Percentiles rank a stretch among this genome's conserved stretches.
These are phyloP conservation scores for Dasysyrphus albostriatus DNA, from an alignment of 2,888 invertebrate genomes.

Conservation along the genomic window DNA sequence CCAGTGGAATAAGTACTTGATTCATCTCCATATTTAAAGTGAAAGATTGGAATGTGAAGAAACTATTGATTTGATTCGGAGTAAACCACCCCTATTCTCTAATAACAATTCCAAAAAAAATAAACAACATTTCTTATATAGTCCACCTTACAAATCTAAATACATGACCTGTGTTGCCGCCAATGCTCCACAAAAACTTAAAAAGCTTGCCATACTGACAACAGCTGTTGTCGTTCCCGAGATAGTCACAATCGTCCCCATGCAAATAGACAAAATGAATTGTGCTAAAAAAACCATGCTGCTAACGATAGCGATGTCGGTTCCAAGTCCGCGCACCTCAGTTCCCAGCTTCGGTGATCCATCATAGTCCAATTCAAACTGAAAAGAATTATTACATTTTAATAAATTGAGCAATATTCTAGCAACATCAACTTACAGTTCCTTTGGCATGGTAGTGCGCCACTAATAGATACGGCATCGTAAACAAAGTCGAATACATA, in stretches of 20 bases:
- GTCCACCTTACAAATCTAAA: constrained; percentile 88
- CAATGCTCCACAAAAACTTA: constrained; percentile 93
- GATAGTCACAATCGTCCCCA: constrained; percentile 92
- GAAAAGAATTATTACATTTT: constrained; percentile 76
- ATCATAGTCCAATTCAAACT: constrained; percentile 87
- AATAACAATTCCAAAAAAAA: background rate
- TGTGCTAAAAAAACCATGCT: constrained; percentile 98
- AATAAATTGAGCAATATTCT: background rate
- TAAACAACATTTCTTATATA: background rate
- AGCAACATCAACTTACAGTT: constrained; percentile 86
- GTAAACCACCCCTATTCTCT: background rate
- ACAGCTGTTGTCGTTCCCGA: constrained; percentile 95
- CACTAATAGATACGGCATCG: constrained; percentile 97
- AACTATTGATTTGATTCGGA: background rate
- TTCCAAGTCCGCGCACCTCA: constrained; percentile 94
- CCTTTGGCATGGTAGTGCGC: constrained; percentile 97
- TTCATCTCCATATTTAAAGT: no score
- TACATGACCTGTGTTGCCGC: constrained; percentile 95
- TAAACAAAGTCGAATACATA: constrained; percentile 98
- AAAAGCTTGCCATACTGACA: constrained; percentile 91
- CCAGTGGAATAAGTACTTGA: no score
- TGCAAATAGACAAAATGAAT: constrained; percentile 93
- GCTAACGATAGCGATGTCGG: constrained; percentile 96
- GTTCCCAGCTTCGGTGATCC: constrained; percentile 86
- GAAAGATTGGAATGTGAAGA: no score